phyloP scores from a whole-genome alignment of 2,113 vertebrate genomes.

The Lagenorhynchus albirostris region DNA sequence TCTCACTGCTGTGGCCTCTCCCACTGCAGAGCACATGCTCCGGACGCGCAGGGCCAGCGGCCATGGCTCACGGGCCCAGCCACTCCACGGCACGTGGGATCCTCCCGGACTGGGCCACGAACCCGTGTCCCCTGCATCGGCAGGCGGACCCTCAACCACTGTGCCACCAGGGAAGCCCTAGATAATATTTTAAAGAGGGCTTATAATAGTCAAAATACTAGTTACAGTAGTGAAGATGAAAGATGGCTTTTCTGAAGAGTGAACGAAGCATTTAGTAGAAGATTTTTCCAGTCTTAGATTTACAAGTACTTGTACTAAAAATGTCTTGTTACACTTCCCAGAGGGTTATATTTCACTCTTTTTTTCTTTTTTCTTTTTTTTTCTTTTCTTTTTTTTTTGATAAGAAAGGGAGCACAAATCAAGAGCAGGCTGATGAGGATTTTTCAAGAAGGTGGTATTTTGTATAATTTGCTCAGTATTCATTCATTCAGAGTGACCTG shows the following conservation, averaged over 20 bases:
- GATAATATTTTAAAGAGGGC: neutral
- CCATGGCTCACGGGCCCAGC: too few species aligned
- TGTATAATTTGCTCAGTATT: neutral
- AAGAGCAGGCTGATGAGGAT: neutral
- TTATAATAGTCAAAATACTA: neutral
- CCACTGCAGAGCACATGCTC: too few species aligned
- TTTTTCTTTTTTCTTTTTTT: neutral
- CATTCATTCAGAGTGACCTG: neutral
- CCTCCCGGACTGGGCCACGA: too few species aligned
- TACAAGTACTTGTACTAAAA: slow-evolving; percentile 12
- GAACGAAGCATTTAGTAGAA: neutral
- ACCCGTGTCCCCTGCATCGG: too few species aligned
- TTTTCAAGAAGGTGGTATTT: neutral
- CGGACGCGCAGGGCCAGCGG: too few species aligned
- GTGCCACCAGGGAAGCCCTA: too few species aligned
- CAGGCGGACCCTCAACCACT: too few species aligned
- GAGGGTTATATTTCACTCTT: neutral
- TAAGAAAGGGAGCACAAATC: neutral
- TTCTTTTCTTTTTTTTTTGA: neutral
- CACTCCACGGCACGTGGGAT: too few species aligned
- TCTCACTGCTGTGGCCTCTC: too few species aligned
- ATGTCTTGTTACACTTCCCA: neutral
- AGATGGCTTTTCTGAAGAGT: neutral
- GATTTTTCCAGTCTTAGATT: slow-evolving; percentile 14
- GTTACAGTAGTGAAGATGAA: neutral